These are phyloP conservation scores for Mormyrus proboscirostris DNA, from an alignment of 2,797 vertebrate genomes.

Conservation along the genomic window DNA sequence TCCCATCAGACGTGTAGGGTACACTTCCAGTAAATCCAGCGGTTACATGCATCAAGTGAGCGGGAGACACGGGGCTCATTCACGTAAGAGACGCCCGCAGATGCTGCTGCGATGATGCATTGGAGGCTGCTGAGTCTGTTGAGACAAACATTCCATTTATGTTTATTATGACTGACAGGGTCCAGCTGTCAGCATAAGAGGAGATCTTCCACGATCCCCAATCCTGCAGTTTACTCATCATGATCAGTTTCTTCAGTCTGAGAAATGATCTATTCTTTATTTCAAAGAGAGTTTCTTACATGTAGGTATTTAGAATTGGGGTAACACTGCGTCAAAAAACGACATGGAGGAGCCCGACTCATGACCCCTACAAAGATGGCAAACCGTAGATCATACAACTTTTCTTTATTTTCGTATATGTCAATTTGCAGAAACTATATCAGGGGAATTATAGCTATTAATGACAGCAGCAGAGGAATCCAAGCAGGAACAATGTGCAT, in stretches of 20 bases:
- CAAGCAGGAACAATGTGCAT: background rate
- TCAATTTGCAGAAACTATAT: background rate
- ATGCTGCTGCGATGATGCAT: background rate
- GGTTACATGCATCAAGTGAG: background rate
- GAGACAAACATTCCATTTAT: background rate
- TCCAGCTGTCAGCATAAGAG: background rate
- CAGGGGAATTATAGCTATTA: background rate
- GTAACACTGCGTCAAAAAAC: background rate
- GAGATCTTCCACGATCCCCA: background rate
- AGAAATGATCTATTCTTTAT: background rate
- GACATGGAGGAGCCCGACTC: background rate
- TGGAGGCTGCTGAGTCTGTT: background rate
- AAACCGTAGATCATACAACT: background rate
- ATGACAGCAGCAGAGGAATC: background rate
- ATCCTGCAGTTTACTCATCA: background rate
- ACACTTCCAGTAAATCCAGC: slow-evolving; percentile 13
- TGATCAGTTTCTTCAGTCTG: background rate
- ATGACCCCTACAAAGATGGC: background rate
- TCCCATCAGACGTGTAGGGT: background rate
- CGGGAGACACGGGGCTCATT: background rate
- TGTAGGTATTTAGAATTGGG: background rate
- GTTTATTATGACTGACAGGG: background rate
- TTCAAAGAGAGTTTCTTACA: background rate
- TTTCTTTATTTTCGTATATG: background rate
- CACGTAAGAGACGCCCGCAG: background rate